Conservation (phyloP, 2,888 invertebrate genomes). For the Eudasyphora cyanicolor region DNA sequence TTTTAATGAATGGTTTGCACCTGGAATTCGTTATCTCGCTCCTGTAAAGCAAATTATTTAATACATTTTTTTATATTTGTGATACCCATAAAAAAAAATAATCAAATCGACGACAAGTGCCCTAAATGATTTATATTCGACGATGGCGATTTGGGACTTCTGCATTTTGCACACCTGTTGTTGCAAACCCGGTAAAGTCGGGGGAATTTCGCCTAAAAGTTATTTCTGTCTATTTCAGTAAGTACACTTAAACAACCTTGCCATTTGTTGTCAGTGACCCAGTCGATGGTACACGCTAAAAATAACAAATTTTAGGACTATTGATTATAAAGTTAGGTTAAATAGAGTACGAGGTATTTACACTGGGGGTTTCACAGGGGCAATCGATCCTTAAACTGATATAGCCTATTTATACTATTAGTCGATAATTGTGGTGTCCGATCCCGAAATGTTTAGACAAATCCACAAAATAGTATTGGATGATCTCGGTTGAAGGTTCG, state of each 20-base stretch:
- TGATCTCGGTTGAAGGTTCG: too few relatives aligned
- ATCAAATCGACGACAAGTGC: neutral
- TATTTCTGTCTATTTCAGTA: neutral
- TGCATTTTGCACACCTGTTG: conserved; percentile 37
- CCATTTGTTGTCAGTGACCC: conserved; percentile 46
- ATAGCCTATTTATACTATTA: too few relatives aligned
- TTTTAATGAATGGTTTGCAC: conserved; percentile 46
- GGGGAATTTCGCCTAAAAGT: neutral
- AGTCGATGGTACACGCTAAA: conserved; percentile 45
- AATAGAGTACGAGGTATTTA: too few relatives aligned
- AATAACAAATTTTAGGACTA: too few relatives aligned
- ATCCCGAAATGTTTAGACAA: too few relatives aligned
- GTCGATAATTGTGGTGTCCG: too few relatives aligned
- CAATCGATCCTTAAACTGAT: too few relatives aligned
- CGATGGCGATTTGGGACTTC: neutral
- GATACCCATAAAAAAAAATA: neutral
- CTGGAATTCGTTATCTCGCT: conserved; percentile 20
- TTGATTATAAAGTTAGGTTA: too few relatives aligned
- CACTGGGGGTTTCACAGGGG: too few relatives aligned
- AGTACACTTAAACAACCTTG: conserved; percentile 67
- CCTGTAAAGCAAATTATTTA: neutral
- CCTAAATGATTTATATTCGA: neutral
- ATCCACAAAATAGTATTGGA: too few relatives aligned
- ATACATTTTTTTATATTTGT: neutral
- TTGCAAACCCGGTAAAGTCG: neutral